Percentiles rank a stretch among this genome's conserved stretches.
Evolutionary conservation across 2,888 invertebrate species (phyloP).

Genomic region (Polyommatus icarus): DNA sequence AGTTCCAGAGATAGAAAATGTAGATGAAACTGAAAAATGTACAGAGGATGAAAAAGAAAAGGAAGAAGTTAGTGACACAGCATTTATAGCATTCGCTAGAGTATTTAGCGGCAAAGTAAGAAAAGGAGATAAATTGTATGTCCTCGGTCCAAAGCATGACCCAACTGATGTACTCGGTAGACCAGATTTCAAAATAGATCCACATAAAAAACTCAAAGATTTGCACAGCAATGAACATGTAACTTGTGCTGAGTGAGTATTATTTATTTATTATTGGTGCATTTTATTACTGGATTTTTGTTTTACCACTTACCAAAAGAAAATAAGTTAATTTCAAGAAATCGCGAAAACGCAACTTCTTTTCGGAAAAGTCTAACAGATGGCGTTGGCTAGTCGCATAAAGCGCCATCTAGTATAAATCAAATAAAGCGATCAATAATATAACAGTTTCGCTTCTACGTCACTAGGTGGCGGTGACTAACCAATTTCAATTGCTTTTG

Average conservation of each 20-base stretch:
- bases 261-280: neutral
- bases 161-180: slow-evolving; percentile 81
- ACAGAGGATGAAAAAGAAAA: slow-evolving; percentile 64
- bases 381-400: neutral
- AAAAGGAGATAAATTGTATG: slow-evolving; percentile 88
- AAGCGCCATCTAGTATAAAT: slow-evolving; percentile 12
- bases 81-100: slow-evolving; percentile 94
- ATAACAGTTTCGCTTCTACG: neutral
- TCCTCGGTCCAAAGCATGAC: slow-evolving; percentile 93
- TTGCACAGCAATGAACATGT: slow-evolving; percentile 83
- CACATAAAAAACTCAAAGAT: slow-evolving; percentile 79
- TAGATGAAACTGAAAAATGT: slow-evolving; percentile 52
- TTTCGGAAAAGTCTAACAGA: neutral
- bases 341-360: neutral
- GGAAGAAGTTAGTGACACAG: slow-evolving; percentile 78
- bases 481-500: neutral
- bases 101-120: slow-evolving; percentile 93
- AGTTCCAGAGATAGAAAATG: slow-evolving; percentile 46
- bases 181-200: slow-evolving; percentile 66
- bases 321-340: neutral
- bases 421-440: neutral
- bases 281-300: too few species aligned
- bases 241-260: slow-evolving; percentile 78
- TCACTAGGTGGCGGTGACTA: neutral
- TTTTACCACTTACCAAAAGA: too few species aligned